These are phyloP conservation scores for Fulmarus glacialis DNA, from an alignment of 2,113 vertebrate genomes.

Conservation along the genomic window DNA sequence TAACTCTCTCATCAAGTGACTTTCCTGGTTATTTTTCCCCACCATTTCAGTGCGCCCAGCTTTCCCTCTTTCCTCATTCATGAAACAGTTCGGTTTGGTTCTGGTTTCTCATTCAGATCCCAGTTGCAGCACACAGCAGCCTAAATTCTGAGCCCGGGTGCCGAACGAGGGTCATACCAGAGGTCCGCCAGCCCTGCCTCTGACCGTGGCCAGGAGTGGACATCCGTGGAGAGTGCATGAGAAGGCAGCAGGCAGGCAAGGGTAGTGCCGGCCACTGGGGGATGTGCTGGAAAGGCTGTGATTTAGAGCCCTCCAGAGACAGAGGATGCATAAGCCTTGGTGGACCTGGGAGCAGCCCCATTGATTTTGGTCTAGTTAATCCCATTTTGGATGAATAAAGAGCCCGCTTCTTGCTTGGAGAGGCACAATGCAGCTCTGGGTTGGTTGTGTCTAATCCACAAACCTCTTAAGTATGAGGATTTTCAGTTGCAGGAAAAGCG, in stretches of 20 bases:
- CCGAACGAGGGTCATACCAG: not conserved
- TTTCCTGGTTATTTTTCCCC: not conserved
- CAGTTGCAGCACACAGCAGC: not conserved
- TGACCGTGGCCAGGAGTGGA: not conserved
- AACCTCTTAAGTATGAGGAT: not conserved
- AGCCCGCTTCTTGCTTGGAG: not conserved
- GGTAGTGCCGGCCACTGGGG: not conserved
- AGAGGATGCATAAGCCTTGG: not conserved
- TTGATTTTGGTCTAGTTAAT: not conserved
- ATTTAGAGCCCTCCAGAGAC: not conserved
- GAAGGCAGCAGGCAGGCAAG: not conserved
- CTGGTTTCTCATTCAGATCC: not conserved
- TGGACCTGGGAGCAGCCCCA: not conserved
- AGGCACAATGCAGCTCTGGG: not conserved
- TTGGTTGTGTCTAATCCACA: not conserved
- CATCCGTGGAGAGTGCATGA: fast-evolving
- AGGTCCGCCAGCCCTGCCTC: not conserved
- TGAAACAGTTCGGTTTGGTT: not conserved
- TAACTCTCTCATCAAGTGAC: not conserved
- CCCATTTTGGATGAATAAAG: not conserved
- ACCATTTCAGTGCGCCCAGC: not conserved
- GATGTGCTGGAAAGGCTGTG: not conserved
- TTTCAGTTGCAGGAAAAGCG: not conserved
- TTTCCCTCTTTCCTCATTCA: not conserved
- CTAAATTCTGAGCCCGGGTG: not conserved